Conservation (phyloP, 2,113 vertebrate genomes). For the Odobenus rosmarus region DNA sequence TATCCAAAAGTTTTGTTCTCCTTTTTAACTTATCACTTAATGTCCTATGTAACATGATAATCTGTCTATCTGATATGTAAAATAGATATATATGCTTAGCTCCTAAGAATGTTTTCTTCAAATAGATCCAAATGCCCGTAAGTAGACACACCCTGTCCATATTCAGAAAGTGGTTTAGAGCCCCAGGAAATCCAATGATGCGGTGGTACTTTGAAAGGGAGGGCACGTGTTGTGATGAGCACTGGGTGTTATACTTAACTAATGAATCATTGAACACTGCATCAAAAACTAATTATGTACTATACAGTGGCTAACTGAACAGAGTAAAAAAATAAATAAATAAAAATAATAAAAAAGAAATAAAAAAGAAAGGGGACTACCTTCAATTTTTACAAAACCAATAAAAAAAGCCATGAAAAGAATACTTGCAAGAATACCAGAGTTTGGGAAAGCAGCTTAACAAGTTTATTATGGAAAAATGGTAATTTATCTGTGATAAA, state of each 20-base stretch:
- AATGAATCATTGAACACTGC: too few relatives aligned
- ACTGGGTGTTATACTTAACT: too few relatives aligned
- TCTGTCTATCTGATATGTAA: not conserved
- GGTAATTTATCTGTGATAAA: not conserved
- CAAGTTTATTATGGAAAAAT: not conserved
- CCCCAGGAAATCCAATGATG: not conserved
- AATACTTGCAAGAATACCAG: not conserved
- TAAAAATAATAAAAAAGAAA: too few relatives aligned
- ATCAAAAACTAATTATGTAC: too few relatives aligned
- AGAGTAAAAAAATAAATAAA: too few relatives aligned
- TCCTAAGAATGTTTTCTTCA: not conserved
- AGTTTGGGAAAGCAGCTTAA: not conserved
- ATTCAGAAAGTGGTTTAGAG: not conserved
- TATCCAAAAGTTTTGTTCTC: not conserved
- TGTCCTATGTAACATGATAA: not conserved
- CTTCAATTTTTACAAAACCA: conserved; percentile 31
- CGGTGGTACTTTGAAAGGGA: not conserved
- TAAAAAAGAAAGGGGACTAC: not conserved
- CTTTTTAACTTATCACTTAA: not conserved
- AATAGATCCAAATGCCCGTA: not conserved
- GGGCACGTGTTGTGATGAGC: too few relatives aligned
- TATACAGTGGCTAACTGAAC: too few relatives aligned
- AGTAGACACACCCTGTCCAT: not conserved
- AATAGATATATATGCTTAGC: not conserved
- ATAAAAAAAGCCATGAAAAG: not conserved